Evolutionary conservation across 2,113 vertebrate genomes (phyloP).

Genomic region (rabbit (Oryctolagus cuniculus)): mOryCun1.1 NC_091440.1:77658001-77658500

Average conservation of each 20-base stretch:
- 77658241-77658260: conserved; percentile 77
- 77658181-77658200: not conserved
- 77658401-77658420: not conserved
- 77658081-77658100: not conserved
- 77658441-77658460: conserved; percentile 86
- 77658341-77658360: conserved; percentile 78
- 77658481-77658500: conserved; percentile 60
- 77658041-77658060: not conserved
- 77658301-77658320: conserved; percentile 70
- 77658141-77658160: not conserved
- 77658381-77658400: conserved; percentile 38
- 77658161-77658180: not conserved
- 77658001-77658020: no score
- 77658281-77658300: conserved; percentile 74
- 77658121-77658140: not conserved
- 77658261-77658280: conserved; percentile 73
- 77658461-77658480: conserved; percentile 90
- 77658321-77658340: conserved; percentile 62
- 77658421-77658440: conserved; percentile 86
- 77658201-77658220: conserved; percentile 28
- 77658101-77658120: not conserved
- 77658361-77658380: conserved; percentile 64
- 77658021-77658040: not conserved
- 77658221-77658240: conserved; percentile 86
- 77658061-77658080: not conserved